These are phyloP conservation scores for Tachina fera DNA, from an alignment of 2,888 invertebrate species.

Conservation along the genomic window DNA sequence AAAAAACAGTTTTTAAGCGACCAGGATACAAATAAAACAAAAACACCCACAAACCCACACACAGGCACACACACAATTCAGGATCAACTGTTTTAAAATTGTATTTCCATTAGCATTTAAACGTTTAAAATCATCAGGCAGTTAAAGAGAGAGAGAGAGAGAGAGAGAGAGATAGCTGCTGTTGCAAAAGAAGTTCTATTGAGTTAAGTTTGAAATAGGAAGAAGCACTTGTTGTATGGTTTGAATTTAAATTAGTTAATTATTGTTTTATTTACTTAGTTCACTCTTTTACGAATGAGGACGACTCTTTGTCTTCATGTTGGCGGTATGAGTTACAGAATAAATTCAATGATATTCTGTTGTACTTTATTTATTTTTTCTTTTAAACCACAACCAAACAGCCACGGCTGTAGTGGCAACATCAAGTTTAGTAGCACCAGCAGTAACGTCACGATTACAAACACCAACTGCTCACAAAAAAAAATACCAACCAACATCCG, in stretches of 20 bases:
- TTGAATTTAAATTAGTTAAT: constrained; percentile 73
- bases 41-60: constrained; percentile 6
- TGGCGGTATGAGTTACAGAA: background rate
- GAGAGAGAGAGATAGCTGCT: background rate
- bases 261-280: constrained; percentile 69
- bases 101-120: constrained; percentile 15
- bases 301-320: background rate
- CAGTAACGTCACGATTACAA: constrained; percentile 55
- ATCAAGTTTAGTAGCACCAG: constrained; percentile 22
- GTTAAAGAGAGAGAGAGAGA: background rate
- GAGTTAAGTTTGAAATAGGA: constrained; percentile 39
- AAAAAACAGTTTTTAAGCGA: constrained; percentile 60
- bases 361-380: background rate
- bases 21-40: constrained; percentile 42
- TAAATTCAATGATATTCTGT: constrained; percentile 34
- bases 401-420: constrained; percentile 26
- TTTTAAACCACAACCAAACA: constrained; percentile 35
- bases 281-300: constrained; percentile 8
- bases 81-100: constrained; percentile 45
- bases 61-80: background rate
- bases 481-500: constrained; percentile 63
- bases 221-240: constrained; percentile 70
- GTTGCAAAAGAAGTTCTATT: background rate
- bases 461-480: constrained; percentile 55
- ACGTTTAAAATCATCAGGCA: constrained; percentile 2